Conservation (phyloP, 2,113 vertebrate species). For the Todiramphus saurophagus region DNA sequence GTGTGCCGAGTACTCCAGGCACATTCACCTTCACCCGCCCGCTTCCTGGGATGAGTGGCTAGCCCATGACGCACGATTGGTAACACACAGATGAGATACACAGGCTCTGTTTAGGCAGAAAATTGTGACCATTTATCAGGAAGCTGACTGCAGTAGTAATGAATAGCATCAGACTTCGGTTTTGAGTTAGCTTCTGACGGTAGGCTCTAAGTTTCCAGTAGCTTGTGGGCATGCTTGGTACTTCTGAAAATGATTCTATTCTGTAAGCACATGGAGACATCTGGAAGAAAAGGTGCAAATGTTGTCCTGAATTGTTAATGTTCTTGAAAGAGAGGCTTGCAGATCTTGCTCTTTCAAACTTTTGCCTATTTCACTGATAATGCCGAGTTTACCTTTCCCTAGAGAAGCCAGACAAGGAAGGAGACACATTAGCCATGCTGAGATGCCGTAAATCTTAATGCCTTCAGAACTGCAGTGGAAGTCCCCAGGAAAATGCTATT, state of each 20-base stretch:
- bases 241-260: neutral
- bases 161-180: neutral
- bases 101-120: neutral
- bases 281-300: neutral
- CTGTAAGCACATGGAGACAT: neutral
- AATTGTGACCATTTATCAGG: neutral
- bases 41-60: neutral
- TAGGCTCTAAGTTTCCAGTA: neutral
- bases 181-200: neutral
- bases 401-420: neutral
- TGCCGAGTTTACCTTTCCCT: neutral
- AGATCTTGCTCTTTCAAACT: neutral
- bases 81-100: neutral
- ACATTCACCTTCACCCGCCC: too few species aligned
- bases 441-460: neutral
- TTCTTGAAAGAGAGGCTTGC: neutral
- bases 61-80: neutral
- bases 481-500: conserved; percentile 1
- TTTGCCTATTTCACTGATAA: neutral
- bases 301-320: neutral
- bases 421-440: fast-evolving
- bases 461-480: neutral
- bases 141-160: neutral
- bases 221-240: neutral
- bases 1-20: neutral